phyloP scores from a whole-genome alignment of 1,140 invertebrate species.

The Lepidurus apus region DNA sequence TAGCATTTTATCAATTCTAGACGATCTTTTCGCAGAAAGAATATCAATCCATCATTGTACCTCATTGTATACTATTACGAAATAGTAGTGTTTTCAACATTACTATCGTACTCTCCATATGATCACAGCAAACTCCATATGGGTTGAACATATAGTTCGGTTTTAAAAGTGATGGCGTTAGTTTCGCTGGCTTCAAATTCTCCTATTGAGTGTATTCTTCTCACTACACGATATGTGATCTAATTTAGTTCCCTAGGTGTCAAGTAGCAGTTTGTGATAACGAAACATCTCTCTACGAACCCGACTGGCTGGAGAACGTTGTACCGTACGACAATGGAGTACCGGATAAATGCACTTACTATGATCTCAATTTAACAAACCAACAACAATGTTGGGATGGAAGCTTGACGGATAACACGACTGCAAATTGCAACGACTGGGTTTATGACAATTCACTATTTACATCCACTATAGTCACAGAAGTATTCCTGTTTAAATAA shows the following conservation, averaged over 20 bases:
- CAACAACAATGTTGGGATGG: background rate
- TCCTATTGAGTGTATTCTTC: no score
- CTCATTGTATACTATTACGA: no score
- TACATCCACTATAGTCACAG: conserved; percentile 26
- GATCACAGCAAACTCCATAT: no score
- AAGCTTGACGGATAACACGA: background rate
- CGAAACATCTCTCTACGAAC: background rate
- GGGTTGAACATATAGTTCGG: no score
- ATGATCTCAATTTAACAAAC: background rate
- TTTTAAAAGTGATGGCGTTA: no score
- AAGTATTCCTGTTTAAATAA: background rate
- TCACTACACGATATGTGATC: no score
- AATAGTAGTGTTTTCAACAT: no score
- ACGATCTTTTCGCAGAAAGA: no score
- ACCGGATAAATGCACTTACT: background rate
- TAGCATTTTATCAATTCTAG: no score
- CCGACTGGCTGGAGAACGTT: background rate
- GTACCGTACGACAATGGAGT: background rate
- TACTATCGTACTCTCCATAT: no score
- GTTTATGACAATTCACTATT: conserved; percentile 26
- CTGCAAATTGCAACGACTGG: background rate
- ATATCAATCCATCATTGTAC: no score
- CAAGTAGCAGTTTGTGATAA: background rate
- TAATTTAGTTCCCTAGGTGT: background rate
- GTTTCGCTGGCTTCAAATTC: no score